Base-by-base conservation (phyloP, 2,888 invertebrate species). In the Auanema freiburgensis region DNA sequence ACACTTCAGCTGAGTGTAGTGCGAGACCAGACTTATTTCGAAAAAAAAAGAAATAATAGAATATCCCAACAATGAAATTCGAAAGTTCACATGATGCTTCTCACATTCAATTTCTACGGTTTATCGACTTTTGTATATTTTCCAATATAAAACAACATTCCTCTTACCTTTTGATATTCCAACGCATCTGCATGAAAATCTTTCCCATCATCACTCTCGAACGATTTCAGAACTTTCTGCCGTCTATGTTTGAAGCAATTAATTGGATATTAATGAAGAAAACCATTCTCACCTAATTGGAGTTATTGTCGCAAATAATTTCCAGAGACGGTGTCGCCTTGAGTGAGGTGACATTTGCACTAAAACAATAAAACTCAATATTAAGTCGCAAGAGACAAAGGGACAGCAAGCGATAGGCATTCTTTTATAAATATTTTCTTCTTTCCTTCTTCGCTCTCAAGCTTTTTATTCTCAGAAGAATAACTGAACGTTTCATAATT, bases 231-330 rank as follows among this genome's bases (percentile, higher is more conserved):
- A 42, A 41, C 59, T 49, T 59, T 41, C 41, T 42, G 42, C 1
- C 55, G 44, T 25, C 44, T 25, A 46, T 21, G 33, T 21, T 42
- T 18, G n/a, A n/a, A 42, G 25, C 50, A 41, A 52, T 51, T 16
- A 52, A 23, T 33, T 25, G 24, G 24, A 25, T 46, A 18, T 46
- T 46, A 21, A 46, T 16, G 46, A 16, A 12, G 16, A 16, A 21
- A 18, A 51, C 40, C 18, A 43, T 33, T 18, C 25, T 10, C n/a
- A 63, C 57, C 60, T 59, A 21, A 50, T 57, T 25, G 60, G 63
- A 25, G 63, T 63, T 25, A 49, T 57, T 50, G 57, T 63, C 50
- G 63, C 54, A 40, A 64, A 51, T 49, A 64, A 61, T 56, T 57
- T 57, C 24, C 62, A 12, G 21, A 62, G 23, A 8, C 62, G 46